phyloP scores from a whole-genome alignment of 2,113 vertebrate species.

The Indri indri region DNA sequence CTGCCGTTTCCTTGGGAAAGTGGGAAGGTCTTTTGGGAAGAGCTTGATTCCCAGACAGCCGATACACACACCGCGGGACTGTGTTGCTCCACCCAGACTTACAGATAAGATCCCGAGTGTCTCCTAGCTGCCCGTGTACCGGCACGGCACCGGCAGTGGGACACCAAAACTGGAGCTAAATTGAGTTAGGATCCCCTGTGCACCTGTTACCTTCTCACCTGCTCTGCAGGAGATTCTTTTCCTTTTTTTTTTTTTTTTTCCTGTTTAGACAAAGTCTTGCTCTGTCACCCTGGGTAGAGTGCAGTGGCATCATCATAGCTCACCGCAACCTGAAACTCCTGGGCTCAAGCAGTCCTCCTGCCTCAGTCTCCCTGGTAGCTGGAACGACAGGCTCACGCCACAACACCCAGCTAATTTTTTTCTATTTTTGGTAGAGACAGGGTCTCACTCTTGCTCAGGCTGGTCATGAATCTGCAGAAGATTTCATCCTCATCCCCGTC shows the following conservation, averaged over 20 bases:
- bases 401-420: no score
- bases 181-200: background rate
- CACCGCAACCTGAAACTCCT: no score
- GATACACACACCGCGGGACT: background rate
- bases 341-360: no score
- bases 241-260: no score
- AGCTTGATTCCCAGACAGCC: background rate
- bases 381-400: no score
- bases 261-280: no score
- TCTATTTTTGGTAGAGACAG: no score
- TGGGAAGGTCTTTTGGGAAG: background rate
- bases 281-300: no score
- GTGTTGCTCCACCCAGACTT: background rate
- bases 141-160: fast-evolving
- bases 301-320: no score
- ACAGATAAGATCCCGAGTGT: background rate
- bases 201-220: background rate
- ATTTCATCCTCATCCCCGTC: background rate
- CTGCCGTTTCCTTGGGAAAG: background rate
- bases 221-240: background rate
- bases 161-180: background rate
- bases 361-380: no score
- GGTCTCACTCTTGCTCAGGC: no score
- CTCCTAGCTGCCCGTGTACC: no score
- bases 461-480: background rate